Percentiles rank a stretch among this genome's conserved stretches.
Evolutionary conservation across 2,797 vertebrate species (phyloP).

Genomic region (Pachyuromys duprasi): DNA sequence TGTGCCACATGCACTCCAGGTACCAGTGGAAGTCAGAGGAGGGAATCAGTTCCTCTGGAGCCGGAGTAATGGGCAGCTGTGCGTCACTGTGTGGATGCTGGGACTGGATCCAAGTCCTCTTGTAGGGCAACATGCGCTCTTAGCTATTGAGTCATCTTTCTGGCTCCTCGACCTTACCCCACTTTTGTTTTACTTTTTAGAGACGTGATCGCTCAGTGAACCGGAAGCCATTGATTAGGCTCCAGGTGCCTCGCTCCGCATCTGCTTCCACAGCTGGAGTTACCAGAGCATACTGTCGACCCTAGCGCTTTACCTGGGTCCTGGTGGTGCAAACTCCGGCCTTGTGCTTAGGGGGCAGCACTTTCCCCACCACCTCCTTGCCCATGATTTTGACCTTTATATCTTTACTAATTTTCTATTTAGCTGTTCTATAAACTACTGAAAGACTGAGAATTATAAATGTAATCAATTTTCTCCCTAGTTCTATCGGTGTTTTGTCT

Average conservation of each 20-base stretch:
- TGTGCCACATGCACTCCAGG: neutral
- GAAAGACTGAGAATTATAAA: neutral
- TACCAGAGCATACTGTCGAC: too few species aligned
- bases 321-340: neutral
- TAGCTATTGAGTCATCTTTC: neutral
- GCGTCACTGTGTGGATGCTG: neutral
- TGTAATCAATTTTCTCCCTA: constrained; percentile 4
- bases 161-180: accelerated
- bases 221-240: neutral
- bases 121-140: neutral
- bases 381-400: neutral
- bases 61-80: neutral
- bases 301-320: too few species aligned
- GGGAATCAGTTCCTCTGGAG: neutral
- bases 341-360: neutral
- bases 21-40: neutral
- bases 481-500: neutral
- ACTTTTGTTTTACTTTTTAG: neutral
- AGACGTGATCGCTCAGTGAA: neutral
- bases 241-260: neutral
- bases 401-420: neutral
- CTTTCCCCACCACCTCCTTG: neutral
- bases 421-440: neutral
- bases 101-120: neutral
- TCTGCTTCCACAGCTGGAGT: neutral